These are phyloP conservation scores for Odontamblyopus lacepedii DNA, from an alignment of 2,797 vertebrate genomes.

Conservation along the genomic window DNA sequence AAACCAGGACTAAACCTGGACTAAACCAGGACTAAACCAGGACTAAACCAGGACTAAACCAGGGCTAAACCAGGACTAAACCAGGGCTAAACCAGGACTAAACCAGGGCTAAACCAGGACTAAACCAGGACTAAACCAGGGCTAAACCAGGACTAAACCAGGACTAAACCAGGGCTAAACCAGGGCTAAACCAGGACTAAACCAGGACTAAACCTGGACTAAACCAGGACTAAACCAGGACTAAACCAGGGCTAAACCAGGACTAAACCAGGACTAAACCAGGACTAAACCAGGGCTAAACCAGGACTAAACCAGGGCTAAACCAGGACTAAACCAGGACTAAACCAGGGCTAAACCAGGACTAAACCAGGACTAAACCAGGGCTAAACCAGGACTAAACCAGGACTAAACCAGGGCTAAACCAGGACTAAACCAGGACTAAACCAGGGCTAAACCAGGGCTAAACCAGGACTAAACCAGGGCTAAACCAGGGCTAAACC, in stretches of 20 bases:
- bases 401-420: neutral
- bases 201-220: no score
- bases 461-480: neutral
- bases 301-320: constrained; percentile 10
- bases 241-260: no score
- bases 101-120: neutral
- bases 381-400: neutral
- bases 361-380: neutral
- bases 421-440: neutral
- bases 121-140: no score
- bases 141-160: no score
- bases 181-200: no score
- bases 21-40: neutral
- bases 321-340: neutral
- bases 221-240: no score
- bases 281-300: no score
- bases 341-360: neutral
- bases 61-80: neutral
- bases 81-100: neutral
- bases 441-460: no score
- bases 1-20: neutral
- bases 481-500: neutral
- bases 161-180: no score
- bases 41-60: neutral
- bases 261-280: no score